These are phyloP conservation scores for Anser brachyrhynchus DNA, from an alignment of 2,113 vertebrate genomes.

Conservation along the genomic window DNA sequence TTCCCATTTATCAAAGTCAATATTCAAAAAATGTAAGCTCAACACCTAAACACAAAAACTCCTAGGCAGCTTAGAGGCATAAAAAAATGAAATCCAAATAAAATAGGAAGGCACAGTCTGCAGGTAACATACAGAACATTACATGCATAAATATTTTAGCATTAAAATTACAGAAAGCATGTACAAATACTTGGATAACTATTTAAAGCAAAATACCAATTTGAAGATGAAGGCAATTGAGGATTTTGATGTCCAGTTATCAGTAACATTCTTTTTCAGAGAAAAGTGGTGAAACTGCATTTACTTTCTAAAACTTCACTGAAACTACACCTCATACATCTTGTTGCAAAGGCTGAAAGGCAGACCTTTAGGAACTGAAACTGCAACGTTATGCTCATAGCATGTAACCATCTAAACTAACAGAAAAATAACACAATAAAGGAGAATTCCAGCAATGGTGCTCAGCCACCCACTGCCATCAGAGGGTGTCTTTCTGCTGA, in stretches of 20 bases:
- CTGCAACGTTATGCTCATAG: background rate
- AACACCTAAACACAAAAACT: background rate
- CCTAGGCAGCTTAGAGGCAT: background rate
- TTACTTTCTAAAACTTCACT: background rate
- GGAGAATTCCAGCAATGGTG: background rate
- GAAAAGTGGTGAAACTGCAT: background rate
- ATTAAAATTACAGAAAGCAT: background rate
- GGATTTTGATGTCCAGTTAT: background rate
- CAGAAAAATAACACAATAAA: background rate
- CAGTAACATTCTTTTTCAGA: background rate
- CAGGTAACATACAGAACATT: background rate
- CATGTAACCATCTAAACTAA: background rate
- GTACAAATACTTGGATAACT: background rate
- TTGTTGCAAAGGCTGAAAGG: background rate
- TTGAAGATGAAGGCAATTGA: background rate
- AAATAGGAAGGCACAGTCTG: background rate
- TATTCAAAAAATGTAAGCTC: background rate
- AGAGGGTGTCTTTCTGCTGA: background rate
- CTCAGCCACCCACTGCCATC: background rate
- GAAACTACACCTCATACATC: accelerated
- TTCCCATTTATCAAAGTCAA: background rate
- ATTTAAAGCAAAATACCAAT: background rate
- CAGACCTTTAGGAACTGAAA: background rate
- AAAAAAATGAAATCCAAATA: background rate
- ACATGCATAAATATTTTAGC: background rate